Conservation (phyloP, 2,113 vertebrate species). For the Mastomys coucha region DNA sequence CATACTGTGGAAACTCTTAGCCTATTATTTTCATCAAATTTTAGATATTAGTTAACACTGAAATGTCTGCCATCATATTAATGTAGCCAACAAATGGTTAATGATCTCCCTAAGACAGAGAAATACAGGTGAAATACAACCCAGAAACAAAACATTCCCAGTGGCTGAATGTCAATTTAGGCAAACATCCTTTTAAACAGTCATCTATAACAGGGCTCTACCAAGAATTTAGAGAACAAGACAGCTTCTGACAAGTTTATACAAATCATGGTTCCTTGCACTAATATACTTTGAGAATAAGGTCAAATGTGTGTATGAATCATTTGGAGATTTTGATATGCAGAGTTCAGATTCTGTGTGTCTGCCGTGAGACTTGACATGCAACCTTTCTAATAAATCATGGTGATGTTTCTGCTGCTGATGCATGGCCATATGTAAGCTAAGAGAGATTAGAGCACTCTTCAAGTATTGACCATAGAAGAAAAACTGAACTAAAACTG, state of each 20-base stretch:
- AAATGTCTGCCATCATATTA: not conserved
- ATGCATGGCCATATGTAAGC: not conserved
- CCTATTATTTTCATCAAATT: not conserved
- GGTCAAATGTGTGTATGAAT: not conserved
- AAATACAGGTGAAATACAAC: not conserved
- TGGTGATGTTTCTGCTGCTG: not conserved
- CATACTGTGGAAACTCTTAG: not conserved
- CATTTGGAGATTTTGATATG: not conserved
- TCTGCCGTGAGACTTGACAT: not conserved
- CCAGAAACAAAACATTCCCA: not conserved
- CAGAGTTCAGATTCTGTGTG: not conserved
- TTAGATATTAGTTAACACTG: not conserved
- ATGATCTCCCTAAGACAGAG: not conserved
- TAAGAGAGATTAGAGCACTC: not conserved
- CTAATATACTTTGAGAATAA: not conserved
- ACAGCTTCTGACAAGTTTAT: not conserved
- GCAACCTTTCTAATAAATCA: not conserved
- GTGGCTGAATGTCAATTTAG: not conserved
- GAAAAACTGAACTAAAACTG: not conserved
- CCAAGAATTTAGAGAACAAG: not conserved
- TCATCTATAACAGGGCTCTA: not conserved
- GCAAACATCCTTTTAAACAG: not conserved
- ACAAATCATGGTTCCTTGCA: not conserved
- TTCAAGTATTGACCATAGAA: not conserved
- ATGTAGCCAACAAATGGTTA: not conserved